A percentile compares a stretch with the other conserved stretches of the same genome.
Conservation (phyloP, 2,797 vertebrate genomes). For the Alauda arvensis region DNA sequence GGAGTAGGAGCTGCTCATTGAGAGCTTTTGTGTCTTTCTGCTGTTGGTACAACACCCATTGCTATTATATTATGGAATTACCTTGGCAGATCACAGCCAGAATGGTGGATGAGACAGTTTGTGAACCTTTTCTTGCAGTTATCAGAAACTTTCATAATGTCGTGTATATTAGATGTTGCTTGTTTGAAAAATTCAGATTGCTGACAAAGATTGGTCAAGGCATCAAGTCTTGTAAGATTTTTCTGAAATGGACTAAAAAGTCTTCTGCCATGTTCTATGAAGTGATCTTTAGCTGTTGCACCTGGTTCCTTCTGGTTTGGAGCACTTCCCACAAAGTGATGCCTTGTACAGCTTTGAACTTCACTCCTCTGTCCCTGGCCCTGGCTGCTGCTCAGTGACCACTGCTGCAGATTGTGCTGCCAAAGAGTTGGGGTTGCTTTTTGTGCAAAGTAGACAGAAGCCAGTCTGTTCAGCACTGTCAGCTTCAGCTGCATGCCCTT, state of each 20-base stretch:
- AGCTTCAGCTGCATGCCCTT: not conserved
- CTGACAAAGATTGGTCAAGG: rapidly evolving
- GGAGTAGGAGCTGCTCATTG: not conserved
- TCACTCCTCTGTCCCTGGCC: not conserved
- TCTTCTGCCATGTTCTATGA: not conserved
- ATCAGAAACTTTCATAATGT: not conserved
- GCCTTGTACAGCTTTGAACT: not conserved
- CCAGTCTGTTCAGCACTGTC: not conserved
- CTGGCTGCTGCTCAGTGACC: not conserved
- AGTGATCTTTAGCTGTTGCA: not conserved
- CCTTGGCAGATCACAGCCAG: not conserved
- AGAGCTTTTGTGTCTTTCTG: not conserved
- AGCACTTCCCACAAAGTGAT: not conserved
- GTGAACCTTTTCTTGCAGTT: not conserved
- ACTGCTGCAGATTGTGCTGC: rapidly evolving
- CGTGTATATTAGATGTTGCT: rapidly evolving
- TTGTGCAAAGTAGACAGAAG: not conserved
- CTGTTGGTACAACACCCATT: not conserved
- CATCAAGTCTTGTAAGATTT: not conserved
- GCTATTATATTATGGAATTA: not conserved
- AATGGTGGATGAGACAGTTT: not conserved
- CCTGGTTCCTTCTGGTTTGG: not conserved
- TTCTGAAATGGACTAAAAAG: not conserved
- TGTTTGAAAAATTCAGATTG: not conserved
- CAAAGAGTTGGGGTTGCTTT: not conserved